phyloP scores from a whole-genome alignment of 2,113 vertebrate species.

The Polypterus senegalus region DNA sequence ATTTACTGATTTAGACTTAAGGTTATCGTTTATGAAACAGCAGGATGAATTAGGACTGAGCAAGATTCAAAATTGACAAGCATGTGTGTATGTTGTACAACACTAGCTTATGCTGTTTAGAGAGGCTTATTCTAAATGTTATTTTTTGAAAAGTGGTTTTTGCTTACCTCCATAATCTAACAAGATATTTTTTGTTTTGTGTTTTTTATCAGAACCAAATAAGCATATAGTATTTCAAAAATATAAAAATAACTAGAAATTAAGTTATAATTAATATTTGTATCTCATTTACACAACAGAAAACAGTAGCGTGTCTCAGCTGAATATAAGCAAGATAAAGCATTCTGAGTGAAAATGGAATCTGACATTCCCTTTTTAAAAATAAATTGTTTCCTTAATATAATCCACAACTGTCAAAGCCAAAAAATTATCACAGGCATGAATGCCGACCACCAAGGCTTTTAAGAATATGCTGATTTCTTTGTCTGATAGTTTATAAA shows the following conservation, averaged over 20 bases:
- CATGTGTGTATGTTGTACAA: not conserved
- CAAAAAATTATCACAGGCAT: not conserved
- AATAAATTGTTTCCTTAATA: not conserved
- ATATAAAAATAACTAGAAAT: no score
- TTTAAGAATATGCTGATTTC: no score
- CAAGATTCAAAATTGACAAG: conserved; percentile 1
- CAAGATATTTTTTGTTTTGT: no score
- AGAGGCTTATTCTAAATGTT: conserved; percentile 34
- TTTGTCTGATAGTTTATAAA: no score
- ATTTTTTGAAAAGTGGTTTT: conserved; percentile 17
- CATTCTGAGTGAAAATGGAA: not conserved
- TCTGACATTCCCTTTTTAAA: not conserved
- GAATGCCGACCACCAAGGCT: no score
- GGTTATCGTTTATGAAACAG: not conserved
- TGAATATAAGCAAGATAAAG: not conserved
- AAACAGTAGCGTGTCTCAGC: not conserved
- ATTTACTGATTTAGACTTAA: not conserved
- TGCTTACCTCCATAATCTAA: not conserved
- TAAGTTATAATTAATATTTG: no score
- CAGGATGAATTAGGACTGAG: not conserved
- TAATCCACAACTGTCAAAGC: not conserved
- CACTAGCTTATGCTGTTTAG: conserved; percentile 4
- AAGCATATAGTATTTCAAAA: no score
- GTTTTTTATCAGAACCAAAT: no score
- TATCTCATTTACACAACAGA: not conserved